Base-by-base conservation (phyloP, 2,888 invertebrate species). In the Artemia sinica region DNA sequence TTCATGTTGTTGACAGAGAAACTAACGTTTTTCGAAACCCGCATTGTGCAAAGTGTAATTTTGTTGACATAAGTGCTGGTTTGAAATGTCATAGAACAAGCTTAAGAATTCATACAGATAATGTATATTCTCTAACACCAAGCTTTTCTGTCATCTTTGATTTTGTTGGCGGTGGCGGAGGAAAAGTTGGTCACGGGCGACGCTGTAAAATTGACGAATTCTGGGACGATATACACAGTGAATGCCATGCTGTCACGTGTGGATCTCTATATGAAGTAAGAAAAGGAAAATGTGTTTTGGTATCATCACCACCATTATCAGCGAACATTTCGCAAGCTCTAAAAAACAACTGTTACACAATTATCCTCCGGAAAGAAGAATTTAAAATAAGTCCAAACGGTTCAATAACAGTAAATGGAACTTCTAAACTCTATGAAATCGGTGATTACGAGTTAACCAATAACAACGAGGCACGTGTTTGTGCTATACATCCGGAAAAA, bases 31-130 rank as follows among this genome's bases (percentile, higher is more conserved):
- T 73, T 72, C 76, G 75, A 71, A 76, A 77, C 71, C 75, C 74
- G 6, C 75, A 76, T 71, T 77, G 76, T 69, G 76, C 75, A 41
- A 28, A 69, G 8, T 75, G 75, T 66, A 73, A 74, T 71, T 71
- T 68, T 70, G 74, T 71, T 66, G 28, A 66, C 9, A 41, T 28
- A 14, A 66, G 28, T n/a, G n/a, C 10, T n/a, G 28, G 28, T 28
- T 18, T 10, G 58, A n/a, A 18, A 18, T 58, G 58, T 9, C 58
- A 58, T 10, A 58, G 58, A 58, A 58, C 58, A 14, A 58, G 14
- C 2, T 18, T 58, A n/a, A n/a, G 58, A 8, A 58, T 58, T 14
- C 18, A 58, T 18, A 14, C 58, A n/a, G 58, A 58, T 8, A 18
- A 18, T n/a, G 58, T n/a, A 8, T 58, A 14, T 58, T 58, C 58